Conservation (phyloP, 92 coral and sea anemone species). For the Nematostella vectensis region DNA sequence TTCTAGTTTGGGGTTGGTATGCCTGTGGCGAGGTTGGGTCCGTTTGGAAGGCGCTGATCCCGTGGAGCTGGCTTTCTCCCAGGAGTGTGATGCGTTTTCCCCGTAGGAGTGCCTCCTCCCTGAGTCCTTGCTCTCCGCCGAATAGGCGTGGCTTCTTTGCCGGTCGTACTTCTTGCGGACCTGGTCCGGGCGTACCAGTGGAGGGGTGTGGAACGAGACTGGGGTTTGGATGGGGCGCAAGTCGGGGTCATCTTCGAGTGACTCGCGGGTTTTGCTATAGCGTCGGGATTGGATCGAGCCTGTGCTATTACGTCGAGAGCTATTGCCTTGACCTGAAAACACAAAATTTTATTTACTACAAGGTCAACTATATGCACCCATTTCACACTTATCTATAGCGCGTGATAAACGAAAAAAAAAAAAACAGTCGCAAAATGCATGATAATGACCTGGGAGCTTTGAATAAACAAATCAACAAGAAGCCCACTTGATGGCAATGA, state of each 20-base stretch:
- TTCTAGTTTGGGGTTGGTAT: constrained; percentile 28
- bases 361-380: neutral
- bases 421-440: too few species aligned
- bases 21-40: constrained; percentile 20
- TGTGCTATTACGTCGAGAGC: constrained; percentile 1
- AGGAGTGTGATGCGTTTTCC: neutral
- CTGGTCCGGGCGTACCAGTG: constrained; percentile 56
- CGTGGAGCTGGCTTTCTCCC: neutral
- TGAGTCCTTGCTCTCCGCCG: constrained; percentile 27
- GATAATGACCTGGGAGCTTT: too few species aligned
- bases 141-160: constrained; percentile 56
- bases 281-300: constrained; percentile 7
- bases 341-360: neutral
- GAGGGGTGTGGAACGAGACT: constrained; percentile 76
- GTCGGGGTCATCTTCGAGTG: constrained; percentile 21
- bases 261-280: constrained; percentile 14
- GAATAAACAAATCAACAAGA: too few species aligned
- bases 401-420: too few species aligned
- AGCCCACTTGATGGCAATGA: too few species aligned
- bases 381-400: too few species aligned
- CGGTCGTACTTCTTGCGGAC: constrained; percentile 80
- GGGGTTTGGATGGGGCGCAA: constrained; percentile 65
- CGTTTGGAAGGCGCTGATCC: constrained; percentile 7
- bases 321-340: neutral
- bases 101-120: constrained; percentile 4